Evolutionary conservation across 1,140 invertebrate genomes (phyloP), one percentile per base, ranked within the genome.

Genomic region (Vanessa tameamea): DNA sequence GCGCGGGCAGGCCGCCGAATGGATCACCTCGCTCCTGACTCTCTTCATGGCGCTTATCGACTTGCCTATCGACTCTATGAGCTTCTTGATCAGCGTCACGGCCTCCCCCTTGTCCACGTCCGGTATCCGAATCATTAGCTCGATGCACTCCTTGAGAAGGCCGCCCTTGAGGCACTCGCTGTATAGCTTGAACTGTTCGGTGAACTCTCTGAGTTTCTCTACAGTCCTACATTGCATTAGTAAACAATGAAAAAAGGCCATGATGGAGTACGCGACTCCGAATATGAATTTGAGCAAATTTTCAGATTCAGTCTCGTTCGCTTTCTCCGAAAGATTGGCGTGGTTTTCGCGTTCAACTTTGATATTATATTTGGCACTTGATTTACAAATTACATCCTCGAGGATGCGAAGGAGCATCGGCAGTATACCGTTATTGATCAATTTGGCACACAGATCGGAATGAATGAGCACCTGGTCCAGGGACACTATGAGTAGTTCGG

Each of bases 251-350:
- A 95, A 92, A 79, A 95, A 94, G 2, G 94, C 94, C 0, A 94
- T 91, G 9, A 95, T 92, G 0, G 93, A 94, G 73, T 95, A 95
- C 3, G 93, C 93, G 3, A 94, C 92, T 0, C 94, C 94, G 81
- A 95, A 95, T 4, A 95, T 91, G 77, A 94, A 95, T 82, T 95
- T 94, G 68, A 95, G 94, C 50, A 94, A 81, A 84, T 79, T 93
- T 69, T 70, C 88, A 76, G 73, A 92, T 81, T 93, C 90, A 55
- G 72, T 76, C 76, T 83, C 72, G 65, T 81, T 80, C n/a, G 73
- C 59, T 43, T 72, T 78, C 11, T 81, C 79, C 3, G 67, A 23
- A 16, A 75, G 74, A 78, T 82, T 80, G 75, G 77, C 77, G 64
- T 75, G 79, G 48, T 75, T 84, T 65, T 81, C 81, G 64, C 77